Evolutionary conservation across 1,140 invertebrate genomes (phyloP), one percentile per base, ranked within the genome.

Genomic region (Euschistus heros): DNA sequence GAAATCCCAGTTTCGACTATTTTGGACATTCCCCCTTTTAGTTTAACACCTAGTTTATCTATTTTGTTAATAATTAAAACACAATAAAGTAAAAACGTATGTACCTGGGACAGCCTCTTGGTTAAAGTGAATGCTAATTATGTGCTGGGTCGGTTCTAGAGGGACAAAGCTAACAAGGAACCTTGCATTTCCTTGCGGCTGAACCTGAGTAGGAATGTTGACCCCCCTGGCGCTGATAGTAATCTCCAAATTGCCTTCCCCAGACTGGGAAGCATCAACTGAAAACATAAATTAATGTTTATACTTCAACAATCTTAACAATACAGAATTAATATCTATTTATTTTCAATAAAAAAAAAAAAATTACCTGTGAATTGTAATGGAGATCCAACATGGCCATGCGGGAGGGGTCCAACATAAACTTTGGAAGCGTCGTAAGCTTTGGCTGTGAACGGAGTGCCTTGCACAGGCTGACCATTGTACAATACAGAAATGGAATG

Each of bases 221-320:
- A 92, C 83, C 7, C 93, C 94, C 73, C 92, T 84, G 44, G 91
- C 92, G 67, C 89, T 91, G 68, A 98, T 96, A 22, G 93, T 94
- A 46, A 98, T 97, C 79, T 98, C 96, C 57, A 98, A 78, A 77
- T 97, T 98, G 54, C 97, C 97, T 80, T 98, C 96, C 17, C 97
- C 97, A 63, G 95, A 94, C 76, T 93, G 87, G 68, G 89, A 91
- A 8, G 94, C 95, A 79, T 98, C 94, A 44, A 98, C 95, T 86
- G 74, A 61, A 66, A 67, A 22, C 0, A 37, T 37, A 2, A 30
- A 37, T 37, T 37, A 10, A 37, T 37, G 1, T 10, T 37, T 37
- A 37, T 10, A 37, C 13, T 10, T 44, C 44, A 5, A 24, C 37
- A 44, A 30, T 47, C 13, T n/a, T 44, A 62, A 52, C 61, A 64